Percentiles rank a stretch among this genome's conserved stretches.
phyloP scores from a whole-genome alignment of 2,113 vertebrate species.

The Ceuthmochares aereus region DNA sequence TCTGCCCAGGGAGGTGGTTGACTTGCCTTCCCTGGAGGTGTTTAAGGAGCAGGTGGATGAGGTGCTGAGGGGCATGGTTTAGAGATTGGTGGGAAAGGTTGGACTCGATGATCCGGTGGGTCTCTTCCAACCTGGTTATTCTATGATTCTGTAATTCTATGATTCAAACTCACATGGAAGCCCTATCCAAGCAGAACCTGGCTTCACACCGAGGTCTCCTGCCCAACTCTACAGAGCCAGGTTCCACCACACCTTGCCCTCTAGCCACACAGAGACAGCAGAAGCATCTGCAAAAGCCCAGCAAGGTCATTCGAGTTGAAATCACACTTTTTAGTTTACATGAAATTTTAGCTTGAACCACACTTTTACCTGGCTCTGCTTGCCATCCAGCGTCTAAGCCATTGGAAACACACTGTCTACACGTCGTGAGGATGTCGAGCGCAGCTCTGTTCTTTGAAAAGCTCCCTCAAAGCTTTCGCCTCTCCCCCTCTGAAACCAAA shows the following conservation, averaged over 20 bases:
- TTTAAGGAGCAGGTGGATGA: too few species aligned
- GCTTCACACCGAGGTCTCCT: not conserved
- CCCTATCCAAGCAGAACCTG: not conserved
- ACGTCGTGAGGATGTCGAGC: not conserved
- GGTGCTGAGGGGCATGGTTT: too few species aligned
- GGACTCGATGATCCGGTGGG: too few species aligned
- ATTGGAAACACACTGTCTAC: not conserved
- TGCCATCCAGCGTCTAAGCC: rapidly evolving
- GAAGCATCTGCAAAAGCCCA: not conserved
- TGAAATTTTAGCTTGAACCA: not conserved
- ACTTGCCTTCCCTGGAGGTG: too few species aligned
- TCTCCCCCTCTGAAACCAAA: not conserved
- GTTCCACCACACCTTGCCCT: not conserved
- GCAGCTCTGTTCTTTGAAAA: not conserved
- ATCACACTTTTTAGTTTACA: not conserved
- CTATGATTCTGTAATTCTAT: too few species aligned
- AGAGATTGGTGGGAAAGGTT: too few species aligned
- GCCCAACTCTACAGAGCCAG: not conserved
- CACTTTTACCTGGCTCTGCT: not conserved
- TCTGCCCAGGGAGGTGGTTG: too few species aligned
- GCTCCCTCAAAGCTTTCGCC: not conserved
- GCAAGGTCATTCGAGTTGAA: not conserved
- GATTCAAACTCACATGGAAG: not conserved
- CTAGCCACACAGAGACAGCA: not conserved
- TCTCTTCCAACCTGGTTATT: too few species aligned